phyloP scores from a whole-genome alignment of 2,113 vertebrate species.

The Cheirogaleus medius region DNA sequence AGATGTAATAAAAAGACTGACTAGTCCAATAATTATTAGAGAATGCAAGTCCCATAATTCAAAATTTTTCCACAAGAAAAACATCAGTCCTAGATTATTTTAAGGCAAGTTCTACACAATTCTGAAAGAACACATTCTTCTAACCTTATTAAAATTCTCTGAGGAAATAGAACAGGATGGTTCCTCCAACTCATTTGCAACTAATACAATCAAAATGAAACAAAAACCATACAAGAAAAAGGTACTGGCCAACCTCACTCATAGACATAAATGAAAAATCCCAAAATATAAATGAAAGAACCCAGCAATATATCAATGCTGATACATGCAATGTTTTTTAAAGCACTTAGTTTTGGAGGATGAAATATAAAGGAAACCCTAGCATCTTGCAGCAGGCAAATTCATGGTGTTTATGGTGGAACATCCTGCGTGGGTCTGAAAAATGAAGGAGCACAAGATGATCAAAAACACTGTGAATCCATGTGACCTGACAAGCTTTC shows the following conservation, averaged over 20 bases:
- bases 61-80: background rate
- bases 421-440: background rate
- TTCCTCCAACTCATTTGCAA: background rate
- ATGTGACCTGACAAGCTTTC: background rate
- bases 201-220: background rate
- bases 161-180: background rate
- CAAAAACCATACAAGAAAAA: background rate
- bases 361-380: background rate
- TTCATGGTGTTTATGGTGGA: background rate
- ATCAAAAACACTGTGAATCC: background rate
- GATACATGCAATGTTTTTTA: background rate
- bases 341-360: background rate
- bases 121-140: background rate
- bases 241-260: background rate
- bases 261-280: background rate
- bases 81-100: background rate
- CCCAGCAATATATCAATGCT: background rate
- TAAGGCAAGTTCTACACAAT: background rate
- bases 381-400: background rate
- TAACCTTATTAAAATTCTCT: constrained; percentile 2
- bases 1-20: background rate
- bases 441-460: background rate
- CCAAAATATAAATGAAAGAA: background rate
- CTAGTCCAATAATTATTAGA: background rate
- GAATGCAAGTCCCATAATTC: background rate